A percentile compares a stretch with the other conserved stretches of the same genome.
Evolutionary conservation across 2,113 vertebrate species (phyloP).

Genomic region (Collichthys lucidus): DNA sequence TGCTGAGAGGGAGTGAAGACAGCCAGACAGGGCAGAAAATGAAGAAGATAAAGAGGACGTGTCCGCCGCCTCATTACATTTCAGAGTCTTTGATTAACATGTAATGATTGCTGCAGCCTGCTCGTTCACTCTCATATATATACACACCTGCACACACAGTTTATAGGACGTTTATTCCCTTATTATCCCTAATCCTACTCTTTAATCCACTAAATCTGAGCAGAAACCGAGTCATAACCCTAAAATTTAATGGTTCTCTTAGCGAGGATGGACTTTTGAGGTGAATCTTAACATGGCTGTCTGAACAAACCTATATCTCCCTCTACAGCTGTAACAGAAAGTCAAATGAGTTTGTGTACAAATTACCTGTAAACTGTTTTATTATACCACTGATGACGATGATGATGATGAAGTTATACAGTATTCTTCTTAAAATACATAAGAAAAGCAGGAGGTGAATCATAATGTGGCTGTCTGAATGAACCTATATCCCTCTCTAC

Average conservation of each 20-base stretch:
- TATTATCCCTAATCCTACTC: no score
- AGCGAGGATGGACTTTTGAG: not conserved
- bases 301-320: not conserved
- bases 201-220: no score
- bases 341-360: no score
- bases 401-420: no score
- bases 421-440: no score
- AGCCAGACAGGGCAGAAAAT: constrained; percentile 15
- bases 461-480: no score
- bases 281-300: no score
- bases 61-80: constrained; percentile 43
- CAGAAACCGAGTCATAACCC: not conserved
- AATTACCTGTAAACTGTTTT: no score
- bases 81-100: constrained; percentile 48
- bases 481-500: no score
- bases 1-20: not conserved
- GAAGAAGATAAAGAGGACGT: constrained; percentile 39
- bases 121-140: constrained; percentile 1
- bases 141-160: not conserved
- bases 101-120: constrained; percentile 41
- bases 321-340: no score
- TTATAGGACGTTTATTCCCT: not conserved
- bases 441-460: no score
- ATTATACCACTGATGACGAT: no score
- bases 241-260: not conserved